phyloP scores from a whole-genome alignment of 2,797 vertebrate species.

The Melanotaenia nigrans region DNA sequence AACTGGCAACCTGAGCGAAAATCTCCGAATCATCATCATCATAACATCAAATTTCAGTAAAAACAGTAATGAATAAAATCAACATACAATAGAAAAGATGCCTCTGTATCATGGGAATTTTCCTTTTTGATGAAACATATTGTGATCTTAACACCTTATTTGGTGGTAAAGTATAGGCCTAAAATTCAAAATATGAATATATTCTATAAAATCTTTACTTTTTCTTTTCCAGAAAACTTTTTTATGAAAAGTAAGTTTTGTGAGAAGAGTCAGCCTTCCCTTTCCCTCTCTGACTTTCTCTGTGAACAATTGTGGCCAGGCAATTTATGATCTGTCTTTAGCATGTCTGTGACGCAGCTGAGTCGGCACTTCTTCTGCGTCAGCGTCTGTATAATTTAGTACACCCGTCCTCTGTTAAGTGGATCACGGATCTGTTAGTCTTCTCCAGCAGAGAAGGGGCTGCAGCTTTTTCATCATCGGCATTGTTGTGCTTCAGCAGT shows the following conservation, averaged over 20 bases:
- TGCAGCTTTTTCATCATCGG: slow-evolving; percentile 30
- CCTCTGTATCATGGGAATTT: no score
- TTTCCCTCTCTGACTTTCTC: neutral
- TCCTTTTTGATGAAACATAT: no score
- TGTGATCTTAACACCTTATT: no score
- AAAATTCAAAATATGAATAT: no score
- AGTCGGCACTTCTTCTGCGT: slow-evolving; percentile 61
- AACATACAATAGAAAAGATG: no score
- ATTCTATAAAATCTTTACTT: neutral
- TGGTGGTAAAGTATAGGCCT: no score
- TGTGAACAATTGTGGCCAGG: slow-evolving; percentile 24
- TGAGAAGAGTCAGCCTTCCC: neutral
- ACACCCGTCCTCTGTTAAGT: slow-evolving; percentile 45
- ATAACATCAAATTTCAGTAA: no score
- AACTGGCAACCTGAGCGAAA: no score
- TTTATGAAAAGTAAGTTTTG: neutral
- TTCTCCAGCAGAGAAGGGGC: slow-evolving; percentile 27
- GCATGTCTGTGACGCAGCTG: slow-evolving; percentile 59
- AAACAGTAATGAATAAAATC: no score
- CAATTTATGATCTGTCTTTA: slow-evolving; percentile 56
- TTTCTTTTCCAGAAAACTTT: neutral
- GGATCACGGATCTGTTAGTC: slow-evolving; percentile 45
- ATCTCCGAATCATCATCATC: no score
- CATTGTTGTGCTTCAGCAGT: slow-evolving; percentile 28
- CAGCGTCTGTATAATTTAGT: slow-evolving; percentile 71